Base-by-base conservation (phyloP, 2,113 vertebrate genomes). In the Archocentrus centrarchus region DNA sequence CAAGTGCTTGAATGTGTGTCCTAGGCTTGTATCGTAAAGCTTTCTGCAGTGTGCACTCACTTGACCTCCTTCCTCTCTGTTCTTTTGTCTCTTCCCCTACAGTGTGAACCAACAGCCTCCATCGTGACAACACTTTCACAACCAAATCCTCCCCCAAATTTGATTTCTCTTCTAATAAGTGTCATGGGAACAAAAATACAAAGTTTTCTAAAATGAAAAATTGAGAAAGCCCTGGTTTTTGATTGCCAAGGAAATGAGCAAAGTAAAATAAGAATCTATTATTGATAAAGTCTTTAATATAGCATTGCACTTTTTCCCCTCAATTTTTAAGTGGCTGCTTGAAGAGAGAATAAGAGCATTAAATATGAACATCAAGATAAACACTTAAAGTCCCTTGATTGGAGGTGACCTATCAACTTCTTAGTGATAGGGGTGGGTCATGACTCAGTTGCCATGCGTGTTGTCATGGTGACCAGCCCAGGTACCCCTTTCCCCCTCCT, bases 401-500 rank as follows among this genome's bases (percentile, higher is more conserved):
- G 90, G 90, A 94, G 90, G 93, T 92, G 87, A 94, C 84, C 86
- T 91, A 93, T 92, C 82, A 89, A 84, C 81, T 90, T 93, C 91
- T 93, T 89, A 88, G 93, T 75, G 91, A 89, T 92, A 94, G 95
- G 95, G 95, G 94, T 90, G 93, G 96, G 96, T 96, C 96, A 96
- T 96, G 96, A 96, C 94, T 95, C 94, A 96, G 93, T 95, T 94
- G 96, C 95, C 95, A 96, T 96, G 96, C 95, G 94, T 95, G 93
- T 95, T 95, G 96, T 95, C 95, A 96, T 96, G 95, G 95, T 96
- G 95, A 96, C 96, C 95, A 93, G 94, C 93, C 91, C 95, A 88
- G 93, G 91, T 84, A 81, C 93, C 95, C 95, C 95, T 93, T 96
- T 93, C 94, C 94, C 94, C 94, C 93, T 96, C 93, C 93, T 95